phyloP scores from a whole-genome alignment of 2,888 invertebrate species.

The Ectemnius cavifrons region DNA sequence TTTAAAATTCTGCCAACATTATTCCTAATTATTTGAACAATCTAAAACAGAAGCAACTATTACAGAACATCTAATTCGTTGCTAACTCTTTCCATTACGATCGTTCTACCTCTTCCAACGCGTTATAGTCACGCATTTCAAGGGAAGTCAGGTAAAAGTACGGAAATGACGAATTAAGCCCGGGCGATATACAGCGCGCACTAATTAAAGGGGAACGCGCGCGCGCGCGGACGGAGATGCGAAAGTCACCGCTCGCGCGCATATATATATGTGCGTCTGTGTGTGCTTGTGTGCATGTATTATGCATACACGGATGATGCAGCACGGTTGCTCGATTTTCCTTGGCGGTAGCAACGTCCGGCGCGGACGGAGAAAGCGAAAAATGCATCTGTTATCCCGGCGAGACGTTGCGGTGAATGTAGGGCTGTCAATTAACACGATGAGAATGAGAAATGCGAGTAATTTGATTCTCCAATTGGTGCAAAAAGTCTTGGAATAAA shows the following conservation, averaged over 20 bases:
- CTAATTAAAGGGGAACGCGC: slow-evolving; percentile 47
- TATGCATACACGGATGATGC: slow-evolving; percentile 20
- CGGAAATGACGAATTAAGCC: slow-evolving; percentile 40
- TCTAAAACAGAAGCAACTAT: too few relatives aligned
- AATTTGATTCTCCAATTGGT: too few relatives aligned
- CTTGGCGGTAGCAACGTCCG: slow-evolving; percentile 18
- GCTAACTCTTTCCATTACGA: too few relatives aligned
- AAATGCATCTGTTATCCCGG: too few relatives aligned
- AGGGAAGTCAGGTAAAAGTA: slow-evolving; percentile 18
- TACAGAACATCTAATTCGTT: too few relatives aligned
- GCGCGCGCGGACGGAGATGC: slow-evolving; percentile 26
- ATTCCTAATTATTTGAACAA: too few relatives aligned
- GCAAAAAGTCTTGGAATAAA: too few relatives aligned
- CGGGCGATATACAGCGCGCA: slow-evolving; percentile 27
- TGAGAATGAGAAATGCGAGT: too few relatives aligned
- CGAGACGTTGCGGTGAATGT: background rate
- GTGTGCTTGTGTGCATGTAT: slow-evolving; percentile 11
- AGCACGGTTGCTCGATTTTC: slow-evolving; percentile 32
- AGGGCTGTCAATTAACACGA: background rate
- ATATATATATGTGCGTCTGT: too few relatives aligned
- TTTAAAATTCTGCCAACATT: too few relatives aligned
- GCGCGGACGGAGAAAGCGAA: slow-evolving; percentile 26
- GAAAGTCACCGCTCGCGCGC: slow-evolving; percentile 43
- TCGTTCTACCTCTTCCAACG: too few relatives aligned
- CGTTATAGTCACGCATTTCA: too few relatives aligned